Conservation (phyloP, 2,888 invertebrate genomes). For the Latrodectus hesperus region DNA sequence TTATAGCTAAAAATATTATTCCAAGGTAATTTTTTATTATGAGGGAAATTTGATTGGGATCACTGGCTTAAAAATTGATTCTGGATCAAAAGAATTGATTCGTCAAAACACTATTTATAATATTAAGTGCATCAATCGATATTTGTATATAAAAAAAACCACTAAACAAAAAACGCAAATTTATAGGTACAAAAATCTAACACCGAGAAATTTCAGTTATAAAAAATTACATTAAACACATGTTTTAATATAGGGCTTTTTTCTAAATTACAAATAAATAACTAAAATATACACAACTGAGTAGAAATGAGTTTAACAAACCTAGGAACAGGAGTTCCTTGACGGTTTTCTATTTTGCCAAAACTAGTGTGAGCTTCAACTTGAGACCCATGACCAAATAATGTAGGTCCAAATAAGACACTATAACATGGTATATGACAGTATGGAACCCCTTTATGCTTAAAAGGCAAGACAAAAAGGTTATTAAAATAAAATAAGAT, state of each 20-base stretch:
- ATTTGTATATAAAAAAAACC: too few species aligned
- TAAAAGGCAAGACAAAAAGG: conserved; percentile 70
- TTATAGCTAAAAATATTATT: too few species aligned
- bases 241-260: background rate
- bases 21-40: too few species aligned
- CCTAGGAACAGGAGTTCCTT: conserved; percentile 72
- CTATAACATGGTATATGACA: conserved; percentile 90
- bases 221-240: too few species aligned
- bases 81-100: too few species aligned
- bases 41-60: too few species aligned
- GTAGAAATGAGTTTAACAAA: background rate
- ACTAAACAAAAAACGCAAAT: background rate
- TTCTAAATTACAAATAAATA: conserved; percentile 62
- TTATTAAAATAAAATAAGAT: too few species aligned
- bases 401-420: conserved; percentile 86
- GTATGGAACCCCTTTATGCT: conserved; percentile 89
- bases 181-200: background rate
- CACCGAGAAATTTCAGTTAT: background rate
- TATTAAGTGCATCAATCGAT: too few species aligned
- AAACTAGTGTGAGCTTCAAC: conserved; percentile 88
- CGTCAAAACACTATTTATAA: too few species aligned
- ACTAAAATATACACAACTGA: background rate
- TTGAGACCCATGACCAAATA: conserved; percentile 88
- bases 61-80: too few species aligned
- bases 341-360: conserved; percentile 80